These are phyloP conservation scores for Temnothorax rugatulus DNA, from an alignment of 2,888 invertebrate genomes.

Conservation along the genomic window DNA sequence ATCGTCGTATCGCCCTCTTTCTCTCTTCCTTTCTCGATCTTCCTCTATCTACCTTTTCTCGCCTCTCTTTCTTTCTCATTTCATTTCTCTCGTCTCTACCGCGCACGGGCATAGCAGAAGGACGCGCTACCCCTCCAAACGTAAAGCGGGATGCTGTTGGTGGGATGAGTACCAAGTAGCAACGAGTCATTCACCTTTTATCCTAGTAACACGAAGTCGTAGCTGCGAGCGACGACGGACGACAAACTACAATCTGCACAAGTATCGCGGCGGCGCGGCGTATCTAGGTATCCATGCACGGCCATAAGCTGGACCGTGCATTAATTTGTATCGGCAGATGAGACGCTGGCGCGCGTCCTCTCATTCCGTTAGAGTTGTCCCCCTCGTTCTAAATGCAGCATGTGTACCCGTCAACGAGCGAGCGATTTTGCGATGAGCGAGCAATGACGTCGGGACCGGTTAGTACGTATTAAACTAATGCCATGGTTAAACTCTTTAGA, in stretches of 20 bases:
- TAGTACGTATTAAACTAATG: conserved; percentile 14
- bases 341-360: conserved; percentile 75
- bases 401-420: not conserved
- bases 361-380: conserved; percentile 50
- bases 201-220: conserved; percentile 86
- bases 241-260: conserved; percentile 83
- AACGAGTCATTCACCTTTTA: conserved; percentile 86
- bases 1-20: conserved; percentile 47
- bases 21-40: conserved; percentile 46
- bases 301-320: conserved; percentile 76
- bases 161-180: conserved; percentile 79
- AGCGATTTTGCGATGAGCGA: conserved; percentile 29
- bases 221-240: conserved; percentile 80
- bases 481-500: conserved; percentile 25
- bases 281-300: conserved; percentile 65
- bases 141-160: conserved; percentile 82
- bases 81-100: conserved; percentile 51
- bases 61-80: conserved; percentile 17
- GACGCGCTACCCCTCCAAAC: conserved; percentile 82
- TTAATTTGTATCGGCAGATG: conserved; percentile 82
- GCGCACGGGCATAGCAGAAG: conserved; percentile 79
- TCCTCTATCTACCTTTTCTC: conserved; percentile 11
- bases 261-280: conserved; percentile 71
- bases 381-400: conserved; percentile 8
- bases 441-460: conserved; percentile 15